phyloP scores from a whole-genome alignment of 1,140 invertebrate genomes.

The Drosophila obscura region DNA sequence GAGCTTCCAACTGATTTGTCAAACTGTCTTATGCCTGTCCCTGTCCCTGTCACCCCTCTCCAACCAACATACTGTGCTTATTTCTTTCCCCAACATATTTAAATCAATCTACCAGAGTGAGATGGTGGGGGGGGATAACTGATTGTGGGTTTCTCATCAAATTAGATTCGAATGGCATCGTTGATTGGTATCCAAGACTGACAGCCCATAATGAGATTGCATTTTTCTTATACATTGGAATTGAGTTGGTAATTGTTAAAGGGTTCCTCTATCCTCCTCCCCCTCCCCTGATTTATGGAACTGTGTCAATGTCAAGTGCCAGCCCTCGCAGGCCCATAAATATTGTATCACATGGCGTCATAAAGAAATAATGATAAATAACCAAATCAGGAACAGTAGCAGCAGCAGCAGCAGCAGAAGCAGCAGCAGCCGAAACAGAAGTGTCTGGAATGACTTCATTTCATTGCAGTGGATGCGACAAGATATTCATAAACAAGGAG shows the following conservation, averaged over 20 bases:
- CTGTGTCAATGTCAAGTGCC: slow-evolving; percentile 72
- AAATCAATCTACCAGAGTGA: slow-evolving; percentile 59
- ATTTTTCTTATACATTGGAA: slow-evolving; percentile 28
- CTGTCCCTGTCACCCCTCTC: slow-evolving; percentile 18
- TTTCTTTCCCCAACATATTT: slow-evolving; percentile 42
- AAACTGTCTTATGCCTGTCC: slow-evolving; percentile 42
- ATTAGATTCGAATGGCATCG: slow-evolving; percentile 62
- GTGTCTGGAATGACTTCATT: slow-evolving; percentile 73
- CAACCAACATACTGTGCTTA: too few species aligned
- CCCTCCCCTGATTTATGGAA: slow-evolving; percentile 61
- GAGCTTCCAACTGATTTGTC: slow-evolving; percentile 66
- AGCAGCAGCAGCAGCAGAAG: slow-evolving; percentile 5
- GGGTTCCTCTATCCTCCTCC: slow-evolving; percentile 31
- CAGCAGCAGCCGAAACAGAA: slow-evolving; percentile 4
- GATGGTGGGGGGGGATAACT: slow-evolving; percentile 39
- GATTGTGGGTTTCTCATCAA: slow-evolving; percentile 44
- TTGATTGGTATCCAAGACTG: slow-evolving; percentile 64
- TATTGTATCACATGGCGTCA: slow-evolving; percentile 79
- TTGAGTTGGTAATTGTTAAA: slow-evolving; percentile 51
- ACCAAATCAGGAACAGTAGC: slow-evolving; percentile 62
- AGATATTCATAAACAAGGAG: slow-evolving; percentile 61
- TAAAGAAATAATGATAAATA: slow-evolving; percentile 82
- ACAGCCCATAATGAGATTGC: slow-evolving; percentile 59
- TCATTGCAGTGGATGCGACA: slow-evolving; percentile 57
- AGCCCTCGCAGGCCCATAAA: slow-evolving; percentile 57